phyloP scores from a whole-genome alignment of 2,797 vertebrate species.

The Lepilemur ruficaudatus region DNA sequence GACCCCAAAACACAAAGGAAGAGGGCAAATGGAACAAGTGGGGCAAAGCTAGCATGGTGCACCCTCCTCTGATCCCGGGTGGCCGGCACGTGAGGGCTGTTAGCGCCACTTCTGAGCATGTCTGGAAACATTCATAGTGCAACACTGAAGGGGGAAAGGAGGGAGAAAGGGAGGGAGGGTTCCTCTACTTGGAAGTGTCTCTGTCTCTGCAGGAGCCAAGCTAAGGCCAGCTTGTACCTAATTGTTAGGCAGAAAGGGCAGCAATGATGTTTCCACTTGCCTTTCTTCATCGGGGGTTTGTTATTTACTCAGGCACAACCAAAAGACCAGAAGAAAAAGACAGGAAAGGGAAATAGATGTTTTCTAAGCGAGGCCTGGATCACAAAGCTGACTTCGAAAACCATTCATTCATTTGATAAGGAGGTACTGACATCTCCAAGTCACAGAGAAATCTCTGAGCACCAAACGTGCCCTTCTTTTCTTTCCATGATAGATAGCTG shows the following conservation, averaged over 20 bases:
- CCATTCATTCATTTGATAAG: background rate
- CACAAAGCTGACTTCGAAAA: background rate
- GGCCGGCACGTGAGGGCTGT: background rate
- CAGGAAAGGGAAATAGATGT: background rate
- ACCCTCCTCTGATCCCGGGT: accelerated
- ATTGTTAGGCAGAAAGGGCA: background rate
- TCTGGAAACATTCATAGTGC: background rate
- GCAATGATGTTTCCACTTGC: background rate
- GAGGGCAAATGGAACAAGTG: background rate
- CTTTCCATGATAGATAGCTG: accelerated
- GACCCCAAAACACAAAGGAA: background rate
- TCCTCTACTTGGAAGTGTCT: background rate
- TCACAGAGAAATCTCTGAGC: background rate
- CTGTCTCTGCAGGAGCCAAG: background rate
- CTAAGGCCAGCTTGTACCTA: background rate
- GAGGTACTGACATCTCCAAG: no score
- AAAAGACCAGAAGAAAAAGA: background rate
- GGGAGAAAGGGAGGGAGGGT: no score
- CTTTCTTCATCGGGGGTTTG: background rate
- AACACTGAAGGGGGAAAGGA: background rate
- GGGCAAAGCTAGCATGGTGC: accelerated
- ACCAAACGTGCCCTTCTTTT: background rate
- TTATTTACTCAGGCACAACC: background rate
- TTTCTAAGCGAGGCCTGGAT: background rate
- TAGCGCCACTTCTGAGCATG: background rate